A percentile compares a stretch with the other conserved stretches of the same genome.
Evolutionary conservation across 2,113 vertebrate species (phyloP).

Genomic region (Bubo scandiacus): DNA sequence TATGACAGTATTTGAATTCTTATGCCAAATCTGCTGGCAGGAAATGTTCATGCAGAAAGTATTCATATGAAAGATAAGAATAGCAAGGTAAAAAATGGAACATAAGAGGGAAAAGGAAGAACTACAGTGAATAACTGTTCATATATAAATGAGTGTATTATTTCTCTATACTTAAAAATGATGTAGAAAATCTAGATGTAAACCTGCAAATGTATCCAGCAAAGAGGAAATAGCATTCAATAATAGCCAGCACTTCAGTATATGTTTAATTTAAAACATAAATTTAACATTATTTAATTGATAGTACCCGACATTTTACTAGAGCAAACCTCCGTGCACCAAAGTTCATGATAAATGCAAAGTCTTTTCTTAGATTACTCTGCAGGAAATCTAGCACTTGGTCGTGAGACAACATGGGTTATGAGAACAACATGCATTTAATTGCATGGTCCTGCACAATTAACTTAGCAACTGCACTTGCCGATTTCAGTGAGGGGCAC

Average conservation of each 20-base stretch:
- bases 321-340: neutral
- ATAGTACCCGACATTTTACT: neutral
- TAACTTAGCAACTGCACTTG: neutral
- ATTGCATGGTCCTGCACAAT: neutral
- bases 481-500: neutral
- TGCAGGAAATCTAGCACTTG: neutral
- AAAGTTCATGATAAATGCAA: neutral
- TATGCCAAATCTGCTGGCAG: neutral
- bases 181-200: neutral
- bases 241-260: neutral
- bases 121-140: neutral
- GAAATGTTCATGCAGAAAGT: constrained; percentile 16
- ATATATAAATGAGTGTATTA: neutral
- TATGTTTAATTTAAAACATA: neutral
- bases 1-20: constrained; percentile 44
- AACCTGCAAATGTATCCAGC: neutral
- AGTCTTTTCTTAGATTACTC: neutral
- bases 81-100: constrained; percentile 17
- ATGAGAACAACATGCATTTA: neutral
- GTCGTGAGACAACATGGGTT: accelerated
- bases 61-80: constrained; percentile 34
- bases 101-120: neutral
- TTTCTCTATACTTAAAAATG: neutral
- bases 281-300: neutral
- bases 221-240: neutral